These are phyloP conservation scores for Ommatoiulus sabulosus DNA, from an alignment of 2,888 invertebrate genomes.

Conservation along the genomic window DNA sequence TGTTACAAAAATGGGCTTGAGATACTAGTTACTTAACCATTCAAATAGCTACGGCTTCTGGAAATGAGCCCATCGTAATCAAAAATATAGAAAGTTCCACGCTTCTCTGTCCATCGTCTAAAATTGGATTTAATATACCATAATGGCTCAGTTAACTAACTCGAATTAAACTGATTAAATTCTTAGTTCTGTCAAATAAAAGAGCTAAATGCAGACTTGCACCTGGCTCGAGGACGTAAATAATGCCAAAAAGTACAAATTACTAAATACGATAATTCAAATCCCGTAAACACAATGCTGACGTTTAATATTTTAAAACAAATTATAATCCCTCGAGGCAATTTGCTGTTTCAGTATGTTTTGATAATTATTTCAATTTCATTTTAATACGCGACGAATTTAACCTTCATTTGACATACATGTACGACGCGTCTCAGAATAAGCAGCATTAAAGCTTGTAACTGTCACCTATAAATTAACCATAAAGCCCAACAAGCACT, in stretches of 20 bases:
- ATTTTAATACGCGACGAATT: no score
- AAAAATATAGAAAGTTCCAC: slow-evolving; percentile 36
- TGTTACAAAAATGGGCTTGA: background rate
- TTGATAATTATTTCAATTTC: no score
- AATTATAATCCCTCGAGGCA: no score
- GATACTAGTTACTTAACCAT: background rate
- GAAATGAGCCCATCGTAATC: background rate
- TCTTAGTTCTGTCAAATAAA: background rate
- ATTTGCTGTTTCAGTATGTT: no score
- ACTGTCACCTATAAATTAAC: background rate
- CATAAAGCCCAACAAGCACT: background rate
- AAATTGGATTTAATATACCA: background rate
- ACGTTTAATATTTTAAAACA: no score
- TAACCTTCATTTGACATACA: no score
- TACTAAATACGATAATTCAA: background rate
- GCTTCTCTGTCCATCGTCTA: background rate
- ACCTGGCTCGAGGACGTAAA: background rate
- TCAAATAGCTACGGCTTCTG: background rate
- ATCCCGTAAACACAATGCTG: no score
- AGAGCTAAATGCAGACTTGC: background rate
- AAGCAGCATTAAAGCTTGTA: background rate
- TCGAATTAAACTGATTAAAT: background rate
- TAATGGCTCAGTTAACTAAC: background rate
- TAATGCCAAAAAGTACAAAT: background rate
- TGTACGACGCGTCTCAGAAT: no score